phyloP scores from a whole-genome alignment of 2,888 invertebrate species.

The Chouioia cunea region DNA sequence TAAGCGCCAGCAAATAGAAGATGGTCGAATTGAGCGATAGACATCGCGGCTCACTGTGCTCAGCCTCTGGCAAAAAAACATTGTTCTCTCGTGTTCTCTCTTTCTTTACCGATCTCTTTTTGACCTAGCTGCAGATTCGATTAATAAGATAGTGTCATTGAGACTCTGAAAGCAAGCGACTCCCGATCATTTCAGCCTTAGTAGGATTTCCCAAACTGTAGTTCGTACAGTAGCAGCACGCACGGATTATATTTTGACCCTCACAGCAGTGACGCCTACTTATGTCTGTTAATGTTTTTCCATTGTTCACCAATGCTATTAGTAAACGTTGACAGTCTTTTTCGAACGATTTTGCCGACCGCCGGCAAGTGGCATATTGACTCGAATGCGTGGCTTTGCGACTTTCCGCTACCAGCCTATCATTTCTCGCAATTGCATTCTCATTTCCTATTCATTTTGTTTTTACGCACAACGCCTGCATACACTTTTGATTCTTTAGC shows the following conservation, averaged over 20 bases:
- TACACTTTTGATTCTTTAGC: conserved; percentile 6
- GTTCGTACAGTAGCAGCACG: neutral
- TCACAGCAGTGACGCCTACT: conserved; percentile 35
- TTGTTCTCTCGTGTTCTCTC: no score
- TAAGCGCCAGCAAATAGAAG: conserved; percentile 21
- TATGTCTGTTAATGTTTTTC: conserved; percentile 27
- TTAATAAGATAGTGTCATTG: conserved; percentile 46
- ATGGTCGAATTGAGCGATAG: neutral
- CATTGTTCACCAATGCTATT: neutral
- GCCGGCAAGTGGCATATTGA: conserved; percentile 26
- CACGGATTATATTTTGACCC: conserved; percentile 30
- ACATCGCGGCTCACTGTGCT: neutral
- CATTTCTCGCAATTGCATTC: conserved; percentile 37
- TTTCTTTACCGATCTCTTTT: no score
- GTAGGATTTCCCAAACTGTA: conserved; percentile 37
- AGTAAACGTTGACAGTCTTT: neutral
- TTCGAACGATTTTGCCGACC: conserved; percentile 18
- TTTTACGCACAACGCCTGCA: neutral
- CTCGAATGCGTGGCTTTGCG: neutral
- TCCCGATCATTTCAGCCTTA: conserved; percentile 42
- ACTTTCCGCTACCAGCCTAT: no score
- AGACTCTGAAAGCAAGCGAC: conserved; percentile 7
- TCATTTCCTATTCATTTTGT: conserved; percentile 37
- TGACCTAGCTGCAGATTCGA: conserved; percentile 26
- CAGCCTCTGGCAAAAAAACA: neutral